Evolutionary conservation across 2,797 vertebrate species (phyloP).

Genomic region (Silurus aristotelis): DNA sequence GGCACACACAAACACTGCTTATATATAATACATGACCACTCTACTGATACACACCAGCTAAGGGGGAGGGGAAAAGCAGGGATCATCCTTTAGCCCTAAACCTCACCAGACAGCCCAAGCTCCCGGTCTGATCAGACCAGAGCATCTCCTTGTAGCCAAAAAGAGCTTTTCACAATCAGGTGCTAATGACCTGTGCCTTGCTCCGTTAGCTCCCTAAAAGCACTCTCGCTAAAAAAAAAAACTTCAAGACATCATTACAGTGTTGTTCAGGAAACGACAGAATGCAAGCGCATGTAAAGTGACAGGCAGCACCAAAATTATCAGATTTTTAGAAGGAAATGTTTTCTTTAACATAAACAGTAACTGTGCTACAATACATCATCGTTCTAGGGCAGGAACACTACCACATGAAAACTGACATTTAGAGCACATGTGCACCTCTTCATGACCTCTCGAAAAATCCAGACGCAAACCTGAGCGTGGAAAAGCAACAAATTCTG

Average conservation of each 20-base stretch:
- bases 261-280: neutral
- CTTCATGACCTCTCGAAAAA: neutral
- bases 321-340: neutral
- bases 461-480: neutral
- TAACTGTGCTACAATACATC: neutral
- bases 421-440: neutral
- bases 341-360: neutral
- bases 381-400: neutral
- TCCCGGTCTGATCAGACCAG: neutral
- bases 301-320: neutral
- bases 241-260: neutral
- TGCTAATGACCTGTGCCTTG: neutral
- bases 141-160: neutral
- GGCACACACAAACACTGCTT: constrained; percentile 62
- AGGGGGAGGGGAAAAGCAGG: constrained; percentile 50
- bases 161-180: neutral
- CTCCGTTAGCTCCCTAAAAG: neutral
- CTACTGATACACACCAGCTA: constrained; percentile 60
- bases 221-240: neutral
- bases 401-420: neutral
- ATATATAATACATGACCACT: constrained; percentile 75
- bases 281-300: neutral
- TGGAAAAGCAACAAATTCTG: neutral
- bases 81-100: constrained; percentile 23
- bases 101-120: neutral